A percentile compares a stretch with the other conserved stretches of the same genome.
These are phyloP conservation scores for Ephydatia muelleri DNA, from an alignment of 37 sponge, comb jelly and placozoan genomes.

Conservation along the genomic window DNA sequence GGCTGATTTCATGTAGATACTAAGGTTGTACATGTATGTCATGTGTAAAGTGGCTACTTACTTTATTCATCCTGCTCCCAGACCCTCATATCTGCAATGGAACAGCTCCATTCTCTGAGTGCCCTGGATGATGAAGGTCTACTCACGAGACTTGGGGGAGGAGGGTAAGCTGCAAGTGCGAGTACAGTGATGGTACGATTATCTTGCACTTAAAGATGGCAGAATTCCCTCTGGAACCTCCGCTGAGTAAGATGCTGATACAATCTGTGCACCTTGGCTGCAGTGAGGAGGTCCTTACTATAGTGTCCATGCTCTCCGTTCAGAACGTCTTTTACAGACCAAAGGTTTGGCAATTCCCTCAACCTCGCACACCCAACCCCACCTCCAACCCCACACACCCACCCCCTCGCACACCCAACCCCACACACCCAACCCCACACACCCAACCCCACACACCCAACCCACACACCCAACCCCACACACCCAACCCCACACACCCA, in stretches of 20 bases:
- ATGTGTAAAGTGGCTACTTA: too few relatives aligned
- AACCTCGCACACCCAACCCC: not conserved
- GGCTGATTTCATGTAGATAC: too few relatives aligned
- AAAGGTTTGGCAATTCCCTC: slow-evolving; percentile 41
- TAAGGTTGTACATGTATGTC: too few relatives aligned
- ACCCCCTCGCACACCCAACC: too few relatives aligned
- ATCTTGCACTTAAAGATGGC: slow-evolving; percentile 76
- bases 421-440: too few relatives aligned
- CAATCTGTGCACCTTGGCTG: slow-evolving; percentile 96
- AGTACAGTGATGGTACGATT: too few relatives aligned
- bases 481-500: too few relatives aligned
- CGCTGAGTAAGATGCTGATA: slow-evolving; percentile 92
- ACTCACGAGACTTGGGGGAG: slow-evolving; percentile 88
- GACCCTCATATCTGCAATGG: slow-evolving; percentile 94
- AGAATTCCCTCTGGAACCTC: slow-evolving; percentile 97
- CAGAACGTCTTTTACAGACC: slow-evolving; percentile 98
- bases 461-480: too few relatives aligned
- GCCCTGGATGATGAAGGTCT: slow-evolving; percentile 95
- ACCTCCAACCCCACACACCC: too few relatives aligned
- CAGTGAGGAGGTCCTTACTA: slow-evolving; percentile 94
- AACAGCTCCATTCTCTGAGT: slow-evolving; percentile 94
- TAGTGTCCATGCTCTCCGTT: slow-evolving; percentile 97
- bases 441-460: too few relatives aligned
- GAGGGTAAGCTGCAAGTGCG: slow-evolving; percentile 18
- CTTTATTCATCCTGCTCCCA: not conserved